Base-by-base conservation (phyloP, 2,888 invertebrate genomes). In the Agapostemon virescens region DNA sequence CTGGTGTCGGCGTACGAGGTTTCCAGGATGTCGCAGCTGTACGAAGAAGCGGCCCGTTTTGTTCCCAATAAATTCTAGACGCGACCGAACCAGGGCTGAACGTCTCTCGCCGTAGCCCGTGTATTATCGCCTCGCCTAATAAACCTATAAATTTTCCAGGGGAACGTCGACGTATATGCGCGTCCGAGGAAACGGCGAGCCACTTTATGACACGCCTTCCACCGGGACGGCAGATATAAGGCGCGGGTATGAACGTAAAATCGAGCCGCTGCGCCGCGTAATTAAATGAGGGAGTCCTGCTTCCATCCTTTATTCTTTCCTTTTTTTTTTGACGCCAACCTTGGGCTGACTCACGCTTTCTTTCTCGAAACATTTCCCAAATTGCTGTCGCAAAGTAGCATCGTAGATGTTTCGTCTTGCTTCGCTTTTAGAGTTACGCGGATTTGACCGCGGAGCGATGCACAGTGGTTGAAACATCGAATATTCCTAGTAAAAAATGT, bases 81-180 rank as follows among this genome's bases (percentile, higher is more conserved):
- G 40, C 40, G 69, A 13, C 63, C 70, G 75, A 70, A 80, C 64
- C 71, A 69, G 63, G 67, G 73, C 66, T 66, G 75, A 63, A 64
- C 74, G 9, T 67, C 69, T 52, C 74, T 40, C 72, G 69, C 66
- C 73, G 63, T 30, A 33, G 33, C 52, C 64, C 52, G 38, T 71
- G 86, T 72, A 84, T 87, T 83, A 87, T 89, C 84, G 83, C 81
- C 81, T 82, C 77, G 79, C 55, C 84, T 87, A 89, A 89, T 88
- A 88, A 88, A 86, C 86, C 84, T 74, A 88, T 89, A 88, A 89
- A 88, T 89, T 85, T 74, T 79, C 69, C 23, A 61, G 70, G 33
- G 55, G 69, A 70, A 66, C 52, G 64, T 20, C 45, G 69, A 74
- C 74, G 68, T 42, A 52, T 67, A 71, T 17, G 68, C 72, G 66